Conservation (phyloP, 2,888 invertebrate genomes). For the Scaeva pyrastri region DNA sequence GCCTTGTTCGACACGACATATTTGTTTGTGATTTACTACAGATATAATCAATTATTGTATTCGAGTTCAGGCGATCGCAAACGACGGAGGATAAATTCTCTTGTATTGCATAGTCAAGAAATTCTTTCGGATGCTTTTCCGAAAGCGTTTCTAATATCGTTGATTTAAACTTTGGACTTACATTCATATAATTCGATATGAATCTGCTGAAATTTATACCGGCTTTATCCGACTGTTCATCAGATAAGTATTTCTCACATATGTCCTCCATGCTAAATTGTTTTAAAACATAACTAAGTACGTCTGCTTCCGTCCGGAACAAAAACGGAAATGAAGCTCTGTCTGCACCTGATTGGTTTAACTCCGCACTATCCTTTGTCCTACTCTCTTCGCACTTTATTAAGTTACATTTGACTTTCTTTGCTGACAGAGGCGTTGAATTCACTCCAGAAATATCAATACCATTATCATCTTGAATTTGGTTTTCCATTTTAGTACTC, state of each 20-base stretch:
- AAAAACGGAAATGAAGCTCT: slow-evolving; percentile 49
- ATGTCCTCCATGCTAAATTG: slow-evolving; percentile 79
- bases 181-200: slow-evolving; percentile 80
- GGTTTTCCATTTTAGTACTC: slow-evolving; percentile 54
- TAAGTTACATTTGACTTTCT: slow-evolving; percentile 35
- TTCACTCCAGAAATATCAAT: slow-evolving; percentile 26
- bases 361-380: background rate
- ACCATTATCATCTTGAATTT: slow-evolving; percentile 28
- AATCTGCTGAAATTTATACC: slow-evolving; percentile 79
- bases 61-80: slow-evolving; percentile 83
- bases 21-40: slow-evolving; percentile 82
- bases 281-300: slow-evolving; percentile 79
- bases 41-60: slow-evolving; percentile 82
- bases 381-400: slow-evolving; percentile 37
- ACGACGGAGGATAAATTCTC: slow-evolving; percentile 83
- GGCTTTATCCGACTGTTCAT: slow-evolving; percentile 77
- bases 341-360: slow-evolving; percentile 3
- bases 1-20: slow-evolving; percentile 79
- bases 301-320: slow-evolving; percentile 61
- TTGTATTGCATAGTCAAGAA: slow-evolving; percentile 83
- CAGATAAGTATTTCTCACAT: slow-evolving; percentile 80
- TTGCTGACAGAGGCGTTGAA: slow-evolving; percentile 39
- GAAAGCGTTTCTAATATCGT: slow-evolving; percentile 82
- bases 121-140: slow-evolving; percentile 83
- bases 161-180: slow-evolving; percentile 80